These are phyloP conservation scores for Lipophrys pholis DNA, from an alignment of 2,113 vertebrate species.

Conservation along the genomic window DNA sequence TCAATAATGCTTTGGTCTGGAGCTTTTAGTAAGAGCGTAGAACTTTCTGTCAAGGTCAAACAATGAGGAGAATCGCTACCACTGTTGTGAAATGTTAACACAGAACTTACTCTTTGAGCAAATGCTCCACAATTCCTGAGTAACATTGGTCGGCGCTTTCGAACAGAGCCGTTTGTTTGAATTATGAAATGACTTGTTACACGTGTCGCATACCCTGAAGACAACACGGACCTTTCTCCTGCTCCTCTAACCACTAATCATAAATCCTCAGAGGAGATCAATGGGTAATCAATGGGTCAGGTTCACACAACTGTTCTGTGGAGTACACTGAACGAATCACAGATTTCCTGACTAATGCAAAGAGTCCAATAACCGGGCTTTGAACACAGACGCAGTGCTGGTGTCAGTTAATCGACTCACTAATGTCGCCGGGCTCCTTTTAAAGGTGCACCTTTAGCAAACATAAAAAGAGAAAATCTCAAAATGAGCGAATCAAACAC, in stretches of 20 bases:
- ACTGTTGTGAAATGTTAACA: too few species aligned
- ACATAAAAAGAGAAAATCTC: background rate
- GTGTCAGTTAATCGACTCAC: slow-evolving; percentile 10
- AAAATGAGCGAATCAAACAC: slow-evolving; percentile 6
- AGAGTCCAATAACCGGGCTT: background rate
- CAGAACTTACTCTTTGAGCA: too few species aligned
- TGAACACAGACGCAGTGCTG: background rate
- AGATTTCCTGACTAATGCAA: background rate
- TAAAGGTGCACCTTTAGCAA: background rate
- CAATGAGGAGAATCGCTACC: too few species aligned
- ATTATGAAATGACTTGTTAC: too few species aligned
- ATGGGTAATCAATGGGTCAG: slow-evolving; percentile 44
- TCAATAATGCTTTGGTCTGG: too few species aligned
- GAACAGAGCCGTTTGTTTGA: too few species aligned
- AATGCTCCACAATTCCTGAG: too few species aligned
- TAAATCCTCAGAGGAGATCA: slow-evolving; percentile 44
- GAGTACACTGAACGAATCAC: slow-evolving; percentile 17
- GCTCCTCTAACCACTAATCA: slow-evolving; percentile 9
- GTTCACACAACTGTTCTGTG: slow-evolving; percentile 13
- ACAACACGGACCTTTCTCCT: background rate
- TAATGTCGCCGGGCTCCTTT: background rate
- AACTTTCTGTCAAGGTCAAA: too few species aligned
- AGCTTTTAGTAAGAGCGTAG: too few species aligned
- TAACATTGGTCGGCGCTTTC: too few species aligned
- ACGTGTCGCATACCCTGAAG: background rate